A percentile compares a stretch with the other conserved stretches of the same genome.
Evolutionary conservation across 2,797 vertebrate species (phyloP).

Genomic region (Bucorvus abyssinicus): DNA sequence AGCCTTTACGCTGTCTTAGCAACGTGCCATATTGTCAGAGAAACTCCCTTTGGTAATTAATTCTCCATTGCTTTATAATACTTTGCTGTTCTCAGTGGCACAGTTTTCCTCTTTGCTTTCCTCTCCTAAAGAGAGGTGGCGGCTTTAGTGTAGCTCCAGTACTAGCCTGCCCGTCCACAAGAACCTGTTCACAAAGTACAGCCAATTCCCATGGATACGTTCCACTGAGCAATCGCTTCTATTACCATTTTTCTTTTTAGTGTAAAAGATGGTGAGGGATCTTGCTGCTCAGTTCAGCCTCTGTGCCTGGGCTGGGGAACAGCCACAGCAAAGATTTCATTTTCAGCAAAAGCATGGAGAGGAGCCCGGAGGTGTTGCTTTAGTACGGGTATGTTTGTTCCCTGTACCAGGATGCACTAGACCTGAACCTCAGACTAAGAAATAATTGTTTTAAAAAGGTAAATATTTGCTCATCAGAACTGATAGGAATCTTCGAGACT

Average conservation of each 20-base stretch:
- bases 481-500: not conserved
- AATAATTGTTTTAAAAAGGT: not conserved
- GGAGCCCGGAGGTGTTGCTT: not conserved
- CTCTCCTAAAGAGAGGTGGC: not conserved
- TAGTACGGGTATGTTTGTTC: not conserved
- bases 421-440: not conserved
- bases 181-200: not conserved
- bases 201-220: not conserved
- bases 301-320: not conserved
- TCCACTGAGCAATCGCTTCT: not conserved
- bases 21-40: not conserved
- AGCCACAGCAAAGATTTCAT: not conserved
- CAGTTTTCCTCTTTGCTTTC: not conserved
- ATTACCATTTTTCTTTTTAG: not conserved
- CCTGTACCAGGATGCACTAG: not conserved
- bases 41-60: not conserved
- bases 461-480: constrained; percentile 39
- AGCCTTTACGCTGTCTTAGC: not conserved
- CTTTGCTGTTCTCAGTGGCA: not conserved
- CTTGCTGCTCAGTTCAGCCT: not conserved
- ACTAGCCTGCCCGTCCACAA: not conserved
- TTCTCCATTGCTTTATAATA: not conserved
- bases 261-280: not conserved
- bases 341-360: not conserved
- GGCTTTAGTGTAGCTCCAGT: not conserved